Conservation (phyloP, 2,113 vertebrate species). For the Astatoreochromis straeleni region DNA sequence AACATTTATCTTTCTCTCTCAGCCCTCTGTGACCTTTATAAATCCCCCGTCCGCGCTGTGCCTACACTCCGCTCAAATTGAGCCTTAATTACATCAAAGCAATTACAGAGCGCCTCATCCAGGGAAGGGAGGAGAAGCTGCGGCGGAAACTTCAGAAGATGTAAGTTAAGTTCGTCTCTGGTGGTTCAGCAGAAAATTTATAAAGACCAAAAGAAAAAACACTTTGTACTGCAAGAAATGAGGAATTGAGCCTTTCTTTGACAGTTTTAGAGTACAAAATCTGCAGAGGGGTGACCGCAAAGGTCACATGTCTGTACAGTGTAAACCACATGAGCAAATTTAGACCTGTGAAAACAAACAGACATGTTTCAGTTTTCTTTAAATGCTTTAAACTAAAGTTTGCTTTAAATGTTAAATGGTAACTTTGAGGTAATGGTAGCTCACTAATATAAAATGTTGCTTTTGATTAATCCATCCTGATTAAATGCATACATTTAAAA, state of each 20-base stretch:
- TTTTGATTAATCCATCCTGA: background rate
- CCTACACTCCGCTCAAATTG: background rate
- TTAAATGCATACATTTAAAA: background rate
- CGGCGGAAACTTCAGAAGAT: background rate
- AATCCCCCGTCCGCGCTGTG: constrained; percentile 21
- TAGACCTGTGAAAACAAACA: background rate
- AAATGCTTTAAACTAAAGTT: background rate
- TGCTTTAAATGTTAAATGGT: background rate
- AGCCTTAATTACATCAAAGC: constrained; percentile 37
- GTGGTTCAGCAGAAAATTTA: background rate
- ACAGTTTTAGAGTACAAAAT: background rate
- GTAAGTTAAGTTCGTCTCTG: background rate
- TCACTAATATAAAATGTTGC: background rate
- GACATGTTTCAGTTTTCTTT: background rate
- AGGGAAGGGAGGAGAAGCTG: background rate
- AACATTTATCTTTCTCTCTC: background rate
- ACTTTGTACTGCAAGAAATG: background rate
- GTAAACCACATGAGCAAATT: background rate
- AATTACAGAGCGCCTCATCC: constrained; percentile 40
- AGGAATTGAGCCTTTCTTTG: background rate
- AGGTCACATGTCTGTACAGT: background rate
- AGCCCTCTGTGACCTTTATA: constrained; percentile 18
- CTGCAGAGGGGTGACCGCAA: background rate
- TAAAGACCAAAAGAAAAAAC: background rate
- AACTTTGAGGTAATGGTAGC: background rate